Evolutionary conservation across 2,113 vertebrate species (phyloP).

Genomic region (Apeltes quadracus): DNA sequence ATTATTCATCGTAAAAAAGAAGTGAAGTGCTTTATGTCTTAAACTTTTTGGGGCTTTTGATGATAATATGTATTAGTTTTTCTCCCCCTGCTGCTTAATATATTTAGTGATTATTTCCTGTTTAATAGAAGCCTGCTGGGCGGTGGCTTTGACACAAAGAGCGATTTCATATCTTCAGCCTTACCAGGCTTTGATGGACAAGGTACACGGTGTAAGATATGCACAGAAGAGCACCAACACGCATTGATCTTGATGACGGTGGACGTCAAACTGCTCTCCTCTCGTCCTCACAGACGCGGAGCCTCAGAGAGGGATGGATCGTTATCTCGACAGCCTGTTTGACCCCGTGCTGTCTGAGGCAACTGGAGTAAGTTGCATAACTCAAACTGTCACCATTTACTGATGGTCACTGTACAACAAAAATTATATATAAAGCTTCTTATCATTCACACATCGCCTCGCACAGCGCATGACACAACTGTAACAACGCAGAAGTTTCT

Average conservation of each 20-base stretch:
- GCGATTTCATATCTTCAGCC: conserved; percentile 75
- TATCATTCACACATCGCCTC: background rate
- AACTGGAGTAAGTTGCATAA: conserved; percentile 80
- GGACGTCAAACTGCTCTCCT: background rate
- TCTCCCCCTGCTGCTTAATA: background rate
- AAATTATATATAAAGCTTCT: background rate
- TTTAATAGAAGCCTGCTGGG: conserved; percentile 84
- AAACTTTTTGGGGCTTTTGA: background rate
- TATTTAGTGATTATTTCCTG: background rate
- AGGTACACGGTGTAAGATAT: conserved; percentile 49
- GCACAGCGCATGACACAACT: background rate
- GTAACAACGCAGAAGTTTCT: background rate
- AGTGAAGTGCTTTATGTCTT: background rate
- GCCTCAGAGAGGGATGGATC: conserved; percentile 88
- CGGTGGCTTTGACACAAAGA: conserved; percentile 81
- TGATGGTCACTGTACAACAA: conserved; percentile 3
- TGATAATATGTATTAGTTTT: background rate
- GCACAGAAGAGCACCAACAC: background rate
- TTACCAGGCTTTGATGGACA: conserved; percentile 66
- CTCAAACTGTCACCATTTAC: background rate
- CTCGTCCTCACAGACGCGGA: conserved; percentile 68
- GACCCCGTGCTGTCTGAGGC: conserved; percentile 90
- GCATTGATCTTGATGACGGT: background rate
- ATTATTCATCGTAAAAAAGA: background rate
- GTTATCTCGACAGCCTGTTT: conserved; percentile 95